A percentile compares a stretch with the other conserved stretches of the same genome.
Evolutionary conservation across 2,797 vertebrate genomes (phyloP).

Genomic region (Melanotaenia maccullochi): DNA sequence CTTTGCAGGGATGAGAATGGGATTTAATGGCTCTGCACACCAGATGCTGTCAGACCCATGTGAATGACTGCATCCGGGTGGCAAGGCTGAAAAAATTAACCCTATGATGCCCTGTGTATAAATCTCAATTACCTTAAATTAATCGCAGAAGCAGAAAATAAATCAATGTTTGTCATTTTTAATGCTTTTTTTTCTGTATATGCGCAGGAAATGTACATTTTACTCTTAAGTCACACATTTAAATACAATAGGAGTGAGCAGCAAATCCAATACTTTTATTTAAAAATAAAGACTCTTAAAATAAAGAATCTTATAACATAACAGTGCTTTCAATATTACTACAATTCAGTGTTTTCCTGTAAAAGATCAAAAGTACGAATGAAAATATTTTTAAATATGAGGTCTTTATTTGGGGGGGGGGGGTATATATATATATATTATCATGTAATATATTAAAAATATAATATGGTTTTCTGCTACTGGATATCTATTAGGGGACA

Average conservation of each 20-base stretch:
- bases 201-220: conserved; percentile 17
- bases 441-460: too few relatives aligned
- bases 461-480: too few relatives aligned
- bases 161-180: not conserved
- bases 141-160: conserved; percentile 11
- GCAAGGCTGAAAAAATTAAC: conserved; percentile 79
- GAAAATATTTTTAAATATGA: too few relatives aligned
- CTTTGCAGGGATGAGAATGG: conserved; percentile 81
- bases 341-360: too few relatives aligned
- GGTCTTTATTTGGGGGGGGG: too few relatives aligned
- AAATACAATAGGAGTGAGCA: not conserved
- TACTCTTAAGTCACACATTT: conserved; percentile 2
- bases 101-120: conserved; percentile 61
- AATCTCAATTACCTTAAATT: conserved; percentile 14
- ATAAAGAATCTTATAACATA: too few relatives aligned
- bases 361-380: too few relatives aligned
- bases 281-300: too few relatives aligned
- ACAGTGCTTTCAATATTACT: too few relatives aligned
- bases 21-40: conserved; percentile 80
- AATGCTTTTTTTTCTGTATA: not conserved
- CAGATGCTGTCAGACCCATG: conserved; percentile 79
- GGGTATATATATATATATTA: too few relatives aligned
- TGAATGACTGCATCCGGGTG: conserved; percentile 82
- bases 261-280: too few relatives aligned
- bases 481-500: too few relatives aligned